Evolutionary conservation across 2,113 vertebrate genomes (phyloP).

Genomic region (Mesembrinibis cayennensis): DNA sequence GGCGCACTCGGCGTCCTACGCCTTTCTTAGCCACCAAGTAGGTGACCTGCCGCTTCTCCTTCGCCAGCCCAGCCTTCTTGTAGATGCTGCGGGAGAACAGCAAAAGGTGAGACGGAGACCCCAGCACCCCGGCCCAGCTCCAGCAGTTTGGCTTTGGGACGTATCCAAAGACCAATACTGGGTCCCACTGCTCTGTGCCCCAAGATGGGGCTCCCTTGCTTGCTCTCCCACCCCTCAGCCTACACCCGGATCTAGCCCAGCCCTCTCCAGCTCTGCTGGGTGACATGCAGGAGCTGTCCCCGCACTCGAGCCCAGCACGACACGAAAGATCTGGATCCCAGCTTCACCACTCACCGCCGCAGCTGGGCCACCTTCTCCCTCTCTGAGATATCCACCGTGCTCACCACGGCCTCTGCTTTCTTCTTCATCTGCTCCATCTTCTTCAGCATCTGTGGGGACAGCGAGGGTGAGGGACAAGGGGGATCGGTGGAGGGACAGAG

Average conservation of each 20-base stretch:
- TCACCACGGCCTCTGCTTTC: slow-evolving; percentile 92
- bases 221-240: not conserved
- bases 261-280: not conserved
- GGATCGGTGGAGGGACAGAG: fast-evolving
- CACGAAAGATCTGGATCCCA: not conserved
- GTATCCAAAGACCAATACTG: fast-evolving
- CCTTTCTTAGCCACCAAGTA: slow-evolving; percentile 93
- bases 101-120: not conserved
- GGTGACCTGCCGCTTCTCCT: slow-evolving; percentile 92
- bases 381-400: slow-evolving; percentile 93
- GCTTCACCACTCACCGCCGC: slow-evolving; percentile 76
- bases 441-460: slow-evolving; percentile 85
- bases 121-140: not conserved
- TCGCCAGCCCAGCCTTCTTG: slow-evolving; percentile 92
- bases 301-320: fast-evolving
- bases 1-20: slow-evolving; percentile 81
- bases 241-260: fast-evolving
- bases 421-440: slow-evolving; percentile 96
- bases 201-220: too few species aligned
- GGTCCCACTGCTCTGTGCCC: not conserved
- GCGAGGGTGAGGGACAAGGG: not conserved
- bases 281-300: not conserved
- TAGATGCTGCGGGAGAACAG: slow-evolving; percentile 83
- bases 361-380: slow-evolving; percentile 92
- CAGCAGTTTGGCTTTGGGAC: not conserved